These are phyloP conservation scores for Gastrophysa polygoni DNA, from an alignment of 2,888 invertebrate species.

Conservation along the genomic window DNA sequence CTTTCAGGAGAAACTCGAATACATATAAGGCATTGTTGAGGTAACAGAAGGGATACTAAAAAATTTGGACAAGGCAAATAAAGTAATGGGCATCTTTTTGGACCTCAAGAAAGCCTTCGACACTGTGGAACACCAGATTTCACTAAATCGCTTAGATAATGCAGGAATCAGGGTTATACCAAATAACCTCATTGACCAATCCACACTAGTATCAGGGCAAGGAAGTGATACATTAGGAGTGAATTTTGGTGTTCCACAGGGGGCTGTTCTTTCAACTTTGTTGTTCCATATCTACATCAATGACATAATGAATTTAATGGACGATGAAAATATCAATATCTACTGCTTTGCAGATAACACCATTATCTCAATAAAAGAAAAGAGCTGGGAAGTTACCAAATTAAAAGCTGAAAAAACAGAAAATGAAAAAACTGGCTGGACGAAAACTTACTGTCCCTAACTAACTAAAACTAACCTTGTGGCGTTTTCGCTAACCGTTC, in stretches of 20 bases:
- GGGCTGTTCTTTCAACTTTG: constrained; percentile 6
- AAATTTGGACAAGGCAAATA: constrained; percentile 11
- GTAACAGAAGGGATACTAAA: constrained; percentile 9
- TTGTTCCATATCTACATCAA: constrained; percentile 7
- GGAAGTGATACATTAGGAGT: constrained; percentile 1
- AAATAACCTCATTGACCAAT: constrained; percentile 5
- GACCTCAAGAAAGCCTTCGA: neutral
- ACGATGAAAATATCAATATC: neutral
- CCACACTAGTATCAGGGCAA: constrained; percentile 5
- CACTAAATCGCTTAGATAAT: neutral
- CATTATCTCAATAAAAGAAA: neutral
- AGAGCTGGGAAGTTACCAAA: too few species aligned
- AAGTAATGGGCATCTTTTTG: neutral
- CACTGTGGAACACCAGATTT: too few species aligned
- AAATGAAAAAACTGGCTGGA: constrained; percentile 15
- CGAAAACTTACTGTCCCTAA: constrained; percentile 9
- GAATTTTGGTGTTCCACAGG: constrained; percentile 9
- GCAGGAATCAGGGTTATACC: constrained; percentile 5
- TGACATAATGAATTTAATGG: neutral
- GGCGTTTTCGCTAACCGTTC: constrained; percentile 5
- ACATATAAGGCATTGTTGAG: constrained; percentile 6
- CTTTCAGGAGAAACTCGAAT: constrained; percentile 9
- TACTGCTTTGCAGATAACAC: neutral
- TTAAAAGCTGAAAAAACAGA: neutral
- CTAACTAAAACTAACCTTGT: constrained; percentile 12